These are phyloP conservation scores for Rapana venosa DNA, from an alignment of 2,888 invertebrate genomes.

Conservation along the genomic window DNA sequence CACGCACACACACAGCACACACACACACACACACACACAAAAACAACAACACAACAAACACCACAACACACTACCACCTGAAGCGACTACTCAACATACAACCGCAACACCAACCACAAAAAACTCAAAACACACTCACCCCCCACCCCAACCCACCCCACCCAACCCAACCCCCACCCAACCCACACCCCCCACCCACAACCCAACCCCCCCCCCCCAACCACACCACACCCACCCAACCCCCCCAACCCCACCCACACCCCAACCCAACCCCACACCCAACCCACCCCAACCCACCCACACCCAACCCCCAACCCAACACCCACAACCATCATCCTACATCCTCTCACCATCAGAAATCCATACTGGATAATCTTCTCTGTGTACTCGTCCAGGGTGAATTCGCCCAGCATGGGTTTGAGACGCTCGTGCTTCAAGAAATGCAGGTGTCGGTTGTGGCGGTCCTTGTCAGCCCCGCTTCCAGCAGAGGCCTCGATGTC, in stretches of 20 bases:
- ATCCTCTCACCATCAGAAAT: conserved; percentile 77
- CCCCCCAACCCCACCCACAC: too few relatives aligned
- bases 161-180: too few relatives aligned
- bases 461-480: conserved; percentile 24
- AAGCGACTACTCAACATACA: background rate
- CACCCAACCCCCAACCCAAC: too few relatives aligned
- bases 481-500: conserved; percentile 42
- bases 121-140: background rate
- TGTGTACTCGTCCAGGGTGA: conserved; percentile 79
- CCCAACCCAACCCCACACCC: too few relatives aligned
- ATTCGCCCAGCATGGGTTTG: conserved; percentile 78
- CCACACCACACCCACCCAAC: too few relatives aligned
- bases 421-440: conserved; percentile 76
- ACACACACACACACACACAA: conserved; percentile 20
- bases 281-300: too few relatives aligned
- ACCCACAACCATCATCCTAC: background rate
- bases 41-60: background rate
- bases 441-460: conserved; percentile 39
- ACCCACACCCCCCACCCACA: too few relatives aligned
- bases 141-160: conserved; percentile 75
- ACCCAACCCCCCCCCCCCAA: too few relatives aligned
- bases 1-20: conserved; percentile 13
- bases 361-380: conserved; percentile 80
- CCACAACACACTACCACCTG: background rate
- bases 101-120: background rate